phyloP scores from a whole-genome alignment of 2,888 invertebrate species.

The Escarpia spicata region DNA sequence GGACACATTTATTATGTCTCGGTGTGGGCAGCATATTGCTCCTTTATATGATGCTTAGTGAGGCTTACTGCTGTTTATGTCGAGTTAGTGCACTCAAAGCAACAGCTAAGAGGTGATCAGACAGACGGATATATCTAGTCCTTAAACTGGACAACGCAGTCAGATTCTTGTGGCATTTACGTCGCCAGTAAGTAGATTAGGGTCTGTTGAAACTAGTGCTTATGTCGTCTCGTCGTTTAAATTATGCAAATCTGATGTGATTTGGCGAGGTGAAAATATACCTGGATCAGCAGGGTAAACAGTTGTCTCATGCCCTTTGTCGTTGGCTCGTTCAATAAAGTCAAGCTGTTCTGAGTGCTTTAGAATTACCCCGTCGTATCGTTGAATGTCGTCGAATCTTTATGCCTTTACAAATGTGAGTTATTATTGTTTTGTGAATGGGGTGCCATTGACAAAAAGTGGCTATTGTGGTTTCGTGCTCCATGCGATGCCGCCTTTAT shows the following conservation, averaged over 20 bases:
- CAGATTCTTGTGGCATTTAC: not conserved
- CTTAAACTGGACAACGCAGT: not conserved
- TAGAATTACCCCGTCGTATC: constrained; percentile 8
- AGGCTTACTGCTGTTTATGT: not conserved
- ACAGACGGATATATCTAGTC: constrained; percentile 6
- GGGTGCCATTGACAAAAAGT: not conserved
- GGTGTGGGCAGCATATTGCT: not conserved
- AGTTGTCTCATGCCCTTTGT: not conserved
- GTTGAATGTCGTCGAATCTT: not conserved
- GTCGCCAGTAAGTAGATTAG: not conserved
- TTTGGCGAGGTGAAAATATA: not conserved
- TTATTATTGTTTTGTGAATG: not conserved
- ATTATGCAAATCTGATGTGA: constrained; percentile 5
- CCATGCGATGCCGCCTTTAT: not conserved
- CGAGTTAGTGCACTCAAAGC: not conserved
- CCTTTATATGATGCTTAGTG: not conserved
- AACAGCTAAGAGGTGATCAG: not conserved
- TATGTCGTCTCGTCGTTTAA: not conserved
- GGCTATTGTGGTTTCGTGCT: not conserved
- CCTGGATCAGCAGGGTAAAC: not conserved
- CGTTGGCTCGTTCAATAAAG: not conserved
- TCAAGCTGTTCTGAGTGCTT: constrained; percentile 1
- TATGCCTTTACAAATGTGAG: not conserved
- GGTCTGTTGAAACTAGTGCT: constrained; percentile 4
- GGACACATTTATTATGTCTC: not conserved